Evolutionary conservation across 2,888 invertebrate genomes (phyloP).

Genomic region (Polydrusus cervinus): DNA sequence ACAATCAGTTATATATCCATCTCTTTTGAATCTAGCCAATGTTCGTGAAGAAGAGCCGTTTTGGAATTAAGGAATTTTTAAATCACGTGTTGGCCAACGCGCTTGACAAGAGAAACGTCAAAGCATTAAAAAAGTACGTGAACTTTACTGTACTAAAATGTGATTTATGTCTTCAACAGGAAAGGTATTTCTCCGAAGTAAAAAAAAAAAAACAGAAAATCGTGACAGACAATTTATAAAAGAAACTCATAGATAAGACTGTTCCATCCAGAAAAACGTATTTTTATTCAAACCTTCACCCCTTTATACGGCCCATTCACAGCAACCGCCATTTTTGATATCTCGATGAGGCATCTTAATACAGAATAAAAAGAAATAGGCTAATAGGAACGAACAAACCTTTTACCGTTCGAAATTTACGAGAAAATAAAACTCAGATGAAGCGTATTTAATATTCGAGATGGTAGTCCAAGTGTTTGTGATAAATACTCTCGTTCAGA

Average conservation of each 20-base stretch:
- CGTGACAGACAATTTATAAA: neutral
- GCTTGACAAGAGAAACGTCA: too few species aligned
- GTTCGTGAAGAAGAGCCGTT: too few species aligned
- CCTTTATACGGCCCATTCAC: constrained; percentile 1
- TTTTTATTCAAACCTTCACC: constrained; percentile 3
- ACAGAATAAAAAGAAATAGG: constrained; percentile 29
- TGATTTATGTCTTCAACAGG: too few species aligned
- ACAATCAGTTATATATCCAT: too few species aligned
- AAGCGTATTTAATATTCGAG: constrained; percentile 15
- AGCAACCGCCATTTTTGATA: constrained; percentile 19
- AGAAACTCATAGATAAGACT: constrained; percentile 7
- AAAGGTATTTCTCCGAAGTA: too few species aligned
- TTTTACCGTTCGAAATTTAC: constrained; percentile 12
- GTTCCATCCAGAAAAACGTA: constrained; percentile 1
- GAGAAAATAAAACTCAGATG: constrained; percentile 14
- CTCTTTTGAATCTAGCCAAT: too few species aligned
- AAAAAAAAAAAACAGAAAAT: neutral
- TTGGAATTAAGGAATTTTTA: too few species aligned
- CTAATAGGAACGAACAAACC: constrained; percentile 14
- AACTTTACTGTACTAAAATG: too few species aligned
- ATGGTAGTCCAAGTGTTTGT: neutral
- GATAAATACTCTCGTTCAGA: neutral
- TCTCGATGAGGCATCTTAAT: constrained; percentile 29
- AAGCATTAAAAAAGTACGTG: too few species aligned
- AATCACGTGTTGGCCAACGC: too few species aligned